A percentile compares a stretch with the other conserved stretches of the same genome.
phyloP scores from a whole-genome alignment of 2,113 vertebrate genomes.

The Globicephala melas region DNA sequence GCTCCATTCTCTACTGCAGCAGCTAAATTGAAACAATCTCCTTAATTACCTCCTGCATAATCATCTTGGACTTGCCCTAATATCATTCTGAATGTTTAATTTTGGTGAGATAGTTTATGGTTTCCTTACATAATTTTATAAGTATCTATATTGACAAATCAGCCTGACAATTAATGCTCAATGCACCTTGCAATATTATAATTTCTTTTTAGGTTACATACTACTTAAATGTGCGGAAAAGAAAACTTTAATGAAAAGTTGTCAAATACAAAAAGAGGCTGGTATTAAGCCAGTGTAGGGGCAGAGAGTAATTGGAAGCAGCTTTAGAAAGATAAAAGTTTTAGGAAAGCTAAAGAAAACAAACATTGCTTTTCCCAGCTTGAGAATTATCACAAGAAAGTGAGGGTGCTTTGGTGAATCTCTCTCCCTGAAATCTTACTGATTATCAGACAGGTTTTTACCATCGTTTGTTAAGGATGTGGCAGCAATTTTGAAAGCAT shows the following conservation, averaged over 20 bases:
- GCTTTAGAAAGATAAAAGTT: neutral
- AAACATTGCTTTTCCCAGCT: constrained; percentile 54
- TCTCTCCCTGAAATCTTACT: neutral
- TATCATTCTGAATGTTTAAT: neutral
- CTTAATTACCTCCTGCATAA: neutral
- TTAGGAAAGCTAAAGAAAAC: constrained; percentile 54
- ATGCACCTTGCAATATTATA: neutral
- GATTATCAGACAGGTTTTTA: constrained; percentile 39
- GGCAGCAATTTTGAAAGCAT: neutral
- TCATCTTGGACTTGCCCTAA: no score
- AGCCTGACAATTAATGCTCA: neutral
- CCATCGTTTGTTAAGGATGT: neutral
- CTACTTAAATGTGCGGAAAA: neutral
- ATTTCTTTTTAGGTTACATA: neutral
- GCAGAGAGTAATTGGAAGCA: neutral
- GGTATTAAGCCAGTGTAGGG: neutral
- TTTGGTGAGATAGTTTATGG: neutral
- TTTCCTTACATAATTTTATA: neutral
- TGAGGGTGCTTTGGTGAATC: neutral
- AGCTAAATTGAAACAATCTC: neutral
- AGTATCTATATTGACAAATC: neutral
- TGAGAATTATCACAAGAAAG: constrained; percentile 53
- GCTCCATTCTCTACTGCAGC: neutral
- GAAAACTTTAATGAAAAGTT: neutral
- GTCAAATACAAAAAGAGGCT: constrained; percentile 10